Evolutionary conservation across 2,888 invertebrate species (phyloP).

Genomic region (Oxyteleia sp.): DNA sequence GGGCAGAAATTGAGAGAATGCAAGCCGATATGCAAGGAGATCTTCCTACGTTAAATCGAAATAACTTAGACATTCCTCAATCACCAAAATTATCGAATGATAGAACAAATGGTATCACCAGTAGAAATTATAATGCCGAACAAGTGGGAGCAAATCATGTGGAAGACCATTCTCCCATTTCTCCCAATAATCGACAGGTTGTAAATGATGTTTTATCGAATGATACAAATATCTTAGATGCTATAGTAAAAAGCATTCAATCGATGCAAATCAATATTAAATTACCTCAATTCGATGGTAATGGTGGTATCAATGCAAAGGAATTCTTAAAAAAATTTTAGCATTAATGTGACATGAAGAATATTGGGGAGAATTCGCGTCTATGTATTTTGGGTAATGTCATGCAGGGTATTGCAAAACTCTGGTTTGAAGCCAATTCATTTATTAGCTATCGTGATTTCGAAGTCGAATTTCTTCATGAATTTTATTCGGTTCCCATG

Average conservation of each 20-base stretch:
- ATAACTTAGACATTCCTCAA: too few species aligned
- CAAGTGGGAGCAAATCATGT: too few species aligned
- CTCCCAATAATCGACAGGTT: too few species aligned
- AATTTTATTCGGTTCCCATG: slow-evolving; percentile 17
- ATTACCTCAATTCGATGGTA: slow-evolving; percentile 9
- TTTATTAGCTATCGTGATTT: slow-evolving; percentile 2
- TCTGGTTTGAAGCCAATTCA: slow-evolving; percentile 1
- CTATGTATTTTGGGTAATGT: neutral
- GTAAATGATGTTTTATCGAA: too few species aligned
- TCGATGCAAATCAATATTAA: slow-evolving; percentile 1
- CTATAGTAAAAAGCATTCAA: neutral
- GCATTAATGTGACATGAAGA: slow-evolving; percentile 11
- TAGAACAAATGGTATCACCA: too few species aligned
- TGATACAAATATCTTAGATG: too few species aligned
- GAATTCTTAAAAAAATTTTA: slow-evolving; percentile 13
- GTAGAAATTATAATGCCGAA: too few species aligned
- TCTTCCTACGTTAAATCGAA: too few species aligned
- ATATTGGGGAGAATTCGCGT: neutral
- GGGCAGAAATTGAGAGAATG: too few species aligned
- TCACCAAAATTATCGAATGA: too few species aligned
- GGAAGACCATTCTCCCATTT: too few species aligned
- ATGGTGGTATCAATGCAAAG: neutral
- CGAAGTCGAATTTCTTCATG: neutral
- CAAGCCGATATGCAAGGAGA: too few species aligned
- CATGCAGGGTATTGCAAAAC: neutral